Evolutionary conservation across 2,888 invertebrate genomes (phyloP).

Genomic region (Pheosia gnoma): DNA sequence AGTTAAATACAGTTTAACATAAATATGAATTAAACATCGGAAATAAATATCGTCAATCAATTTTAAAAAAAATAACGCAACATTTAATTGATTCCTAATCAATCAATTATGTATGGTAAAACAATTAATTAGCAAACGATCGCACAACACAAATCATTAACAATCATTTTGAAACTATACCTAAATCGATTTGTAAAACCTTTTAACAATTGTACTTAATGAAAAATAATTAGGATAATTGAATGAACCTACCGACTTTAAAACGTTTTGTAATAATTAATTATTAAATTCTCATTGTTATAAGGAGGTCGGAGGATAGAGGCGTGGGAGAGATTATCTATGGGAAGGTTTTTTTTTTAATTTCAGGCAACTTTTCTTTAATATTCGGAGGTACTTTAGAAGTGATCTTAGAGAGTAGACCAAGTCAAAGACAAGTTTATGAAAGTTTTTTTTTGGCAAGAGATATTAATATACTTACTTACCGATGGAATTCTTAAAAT

Average conservation of each 20-base stretch:
- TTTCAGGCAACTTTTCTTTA: too few species aligned
- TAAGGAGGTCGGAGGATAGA: too few species aligned
- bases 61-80: conserved; percentile 3
- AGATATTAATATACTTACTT: too few species aligned
- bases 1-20: conserved; percentile 5
- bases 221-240: conserved; percentile 11
- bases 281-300: conserved; percentile 2
- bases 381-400: too few species aligned
- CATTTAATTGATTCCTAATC: conserved; percentile 12
- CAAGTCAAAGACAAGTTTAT: too few species aligned
- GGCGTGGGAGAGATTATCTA: too few species aligned
- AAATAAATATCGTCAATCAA: too few species aligned
- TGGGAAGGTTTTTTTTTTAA: too few species aligned
- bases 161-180: conserved; percentile 16
- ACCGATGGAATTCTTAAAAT: too few species aligned
- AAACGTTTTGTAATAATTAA: background rate
- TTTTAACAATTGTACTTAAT: conserved; percentile 17
- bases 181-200: conserved; percentile 14
- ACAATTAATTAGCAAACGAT: conserved; percentile 11
- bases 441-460: too few species aligned
- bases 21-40: too few species aligned
- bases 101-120: conserved; percentile 19
- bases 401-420: too few species aligned
- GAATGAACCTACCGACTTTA: conserved; percentile 2
- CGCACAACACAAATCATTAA: conserved; percentile 8